Base-by-base conservation (phyloP, 1,140 invertebrate genomes). In the Drosophila sturtevanti region DNA sequence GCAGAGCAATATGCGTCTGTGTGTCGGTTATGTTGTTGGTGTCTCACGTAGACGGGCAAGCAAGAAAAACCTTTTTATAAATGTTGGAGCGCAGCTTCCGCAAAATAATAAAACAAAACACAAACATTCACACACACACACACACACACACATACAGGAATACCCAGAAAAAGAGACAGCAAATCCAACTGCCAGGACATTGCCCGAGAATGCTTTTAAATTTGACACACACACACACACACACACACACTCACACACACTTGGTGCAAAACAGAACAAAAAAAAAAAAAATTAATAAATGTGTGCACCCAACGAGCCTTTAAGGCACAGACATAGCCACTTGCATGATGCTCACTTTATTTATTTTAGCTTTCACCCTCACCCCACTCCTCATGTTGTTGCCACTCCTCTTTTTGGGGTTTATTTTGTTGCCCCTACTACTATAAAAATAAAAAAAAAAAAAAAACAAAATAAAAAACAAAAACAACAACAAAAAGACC, bases 31-130 rank as follows among this genome's bases (percentile, higher is more conserved):
- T 44, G 41, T 10, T 48, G 41, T 60, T 64, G 62, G 54, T 59
- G 68, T 67, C 81, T 77, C 81, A 85, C 81, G 81, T 85, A 85
- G 81, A 63, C 52, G 27, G 70, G 65, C 61, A 44, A 85, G 82
- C 82, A 86, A 86, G 82, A 68, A 87, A 86, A 86, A 86, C 82
- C 82, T 87, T 87, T 87, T 89, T 87, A 87, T 79, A 87, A 81
- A 89, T 89, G 82, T 75, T 81, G 75, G 51, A 60, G 69, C 79
- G 68, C 75, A 61, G 72, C 84, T 82, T 82, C 79, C 84, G 84
- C 72, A 65, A 87, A 82, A 87, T 87, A 87, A 87, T 87, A 87
- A 87, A 89, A 87, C 79, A 81, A 82, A 87, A 72, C 73, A 64
- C 63, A 72, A 64, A 65, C 62, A 55, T 38, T 31, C 56, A 66